phyloP scores from a whole-genome alignment of 2,888 invertebrate species.

The Amaurobius ferox region DNA sequence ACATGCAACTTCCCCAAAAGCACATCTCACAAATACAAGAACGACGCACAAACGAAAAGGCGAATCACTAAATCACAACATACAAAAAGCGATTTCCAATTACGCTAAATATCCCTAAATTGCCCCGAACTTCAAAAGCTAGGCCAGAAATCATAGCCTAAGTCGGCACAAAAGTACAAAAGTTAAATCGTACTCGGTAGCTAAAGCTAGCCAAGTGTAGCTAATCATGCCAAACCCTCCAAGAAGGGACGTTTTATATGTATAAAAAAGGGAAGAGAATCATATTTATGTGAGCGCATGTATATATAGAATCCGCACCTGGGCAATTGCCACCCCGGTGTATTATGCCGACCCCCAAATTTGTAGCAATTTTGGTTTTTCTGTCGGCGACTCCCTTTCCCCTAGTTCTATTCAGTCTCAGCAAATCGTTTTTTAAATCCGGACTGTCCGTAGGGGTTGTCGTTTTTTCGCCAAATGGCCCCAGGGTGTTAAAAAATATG shows the following conservation, averaged over 20 bases:
- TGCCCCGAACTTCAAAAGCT: constrained; percentile 43
- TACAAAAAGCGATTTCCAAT: constrained; percentile 32
- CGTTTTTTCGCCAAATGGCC: constrained; percentile 4
- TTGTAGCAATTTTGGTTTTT: constrained; percentile 68
- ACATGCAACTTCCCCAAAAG: background rate
- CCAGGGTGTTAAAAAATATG: too few relatives aligned
- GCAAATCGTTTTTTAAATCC: constrained; percentile 36
- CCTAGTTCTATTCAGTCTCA: constrained; percentile 27
- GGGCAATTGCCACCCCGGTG: constrained; percentile 60
- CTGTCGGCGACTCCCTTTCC: constrained; percentile 10
- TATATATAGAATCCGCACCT: constrained; percentile 61
- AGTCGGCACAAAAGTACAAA: constrained; percentile 12
- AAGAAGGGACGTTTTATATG: constrained; percentile 26
- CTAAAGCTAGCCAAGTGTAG: constrained; percentile 55
- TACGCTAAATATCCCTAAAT: constrained; percentile 60
- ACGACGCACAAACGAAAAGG: background rate
- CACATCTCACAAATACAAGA: background rate
- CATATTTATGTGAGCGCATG: constrained; percentile 55
- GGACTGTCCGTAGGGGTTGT: constrained; percentile 34
- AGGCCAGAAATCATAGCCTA: constrained; percentile 41
- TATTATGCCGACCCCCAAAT: constrained; percentile 67
- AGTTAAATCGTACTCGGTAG: constrained; percentile 28
- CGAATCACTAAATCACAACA: background rate
- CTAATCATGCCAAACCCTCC: constrained; percentile 64
- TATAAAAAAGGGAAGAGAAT: constrained; percentile 28